Conservation (phyloP, 2,888 invertebrate genomes). For the Eristalis tenax region DNA sequence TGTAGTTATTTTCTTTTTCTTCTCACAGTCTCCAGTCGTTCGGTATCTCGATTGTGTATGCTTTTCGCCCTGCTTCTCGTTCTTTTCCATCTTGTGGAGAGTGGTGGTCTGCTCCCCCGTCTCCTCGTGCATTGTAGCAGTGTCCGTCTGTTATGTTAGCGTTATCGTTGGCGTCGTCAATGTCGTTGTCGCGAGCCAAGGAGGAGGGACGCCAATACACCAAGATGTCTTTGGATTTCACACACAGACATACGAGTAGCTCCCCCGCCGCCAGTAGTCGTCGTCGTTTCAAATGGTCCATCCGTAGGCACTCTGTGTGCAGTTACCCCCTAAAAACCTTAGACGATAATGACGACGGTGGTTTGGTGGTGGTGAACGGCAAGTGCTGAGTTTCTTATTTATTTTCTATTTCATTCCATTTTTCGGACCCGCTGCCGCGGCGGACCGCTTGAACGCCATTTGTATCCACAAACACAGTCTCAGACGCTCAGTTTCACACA, state of each 20-base stretch:
- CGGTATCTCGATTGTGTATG: background rate
- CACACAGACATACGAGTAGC: background rate
- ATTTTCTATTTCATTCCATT: constrained; percentile 3
- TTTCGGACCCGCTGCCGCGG: constrained; percentile 26
- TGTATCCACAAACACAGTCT: background rate
- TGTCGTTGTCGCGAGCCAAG: background rate
- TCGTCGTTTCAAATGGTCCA: constrained; percentile 52
- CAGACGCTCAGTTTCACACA: background rate
- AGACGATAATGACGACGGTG: background rate
- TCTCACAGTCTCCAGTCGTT: background rate
- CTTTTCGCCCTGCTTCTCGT: background rate
- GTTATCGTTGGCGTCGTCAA: background rate
- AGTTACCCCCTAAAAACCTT: background rate
- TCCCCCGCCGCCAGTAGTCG: no score
- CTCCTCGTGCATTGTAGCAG: background rate
- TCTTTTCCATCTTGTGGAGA: background rate
- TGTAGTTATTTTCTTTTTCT: background rate
- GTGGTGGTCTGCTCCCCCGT: no score
- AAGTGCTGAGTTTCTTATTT: background rate
- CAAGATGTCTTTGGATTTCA: background rate
- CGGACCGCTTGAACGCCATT: constrained; percentile 51
- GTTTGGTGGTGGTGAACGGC: background rate
- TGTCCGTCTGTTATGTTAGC: background rate
- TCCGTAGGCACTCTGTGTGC: constrained; percentile 41
- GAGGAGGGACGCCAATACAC: background rate